A percentile compares a stretch with the other conserved stretches of the same genome.
Evolutionary conservation across 2,113 vertebrate genomes (phyloP).

Genomic region (Arenaria interpres): DNA sequence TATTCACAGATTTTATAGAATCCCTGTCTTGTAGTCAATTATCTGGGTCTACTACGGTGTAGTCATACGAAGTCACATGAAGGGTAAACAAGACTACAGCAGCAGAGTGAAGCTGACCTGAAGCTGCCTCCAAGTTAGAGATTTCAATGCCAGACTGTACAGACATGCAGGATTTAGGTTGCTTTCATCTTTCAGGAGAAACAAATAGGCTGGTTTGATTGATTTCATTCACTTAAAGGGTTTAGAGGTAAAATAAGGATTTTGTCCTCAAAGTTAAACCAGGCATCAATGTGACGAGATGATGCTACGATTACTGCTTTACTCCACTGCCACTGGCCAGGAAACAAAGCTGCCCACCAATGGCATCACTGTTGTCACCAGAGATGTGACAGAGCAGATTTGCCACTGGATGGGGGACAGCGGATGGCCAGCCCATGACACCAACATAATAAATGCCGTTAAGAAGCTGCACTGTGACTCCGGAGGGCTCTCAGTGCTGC

Average conservation of each 20-base stretch:
- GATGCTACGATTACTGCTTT: background rate
- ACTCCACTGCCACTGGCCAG: background rate
- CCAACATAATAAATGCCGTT: background rate
- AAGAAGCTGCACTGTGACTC: background rate
- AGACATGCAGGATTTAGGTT: background rate
- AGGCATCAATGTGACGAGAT: background rate
- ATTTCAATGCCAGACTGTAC: background rate
- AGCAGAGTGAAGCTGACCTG: background rate
- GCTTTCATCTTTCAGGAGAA: background rate
- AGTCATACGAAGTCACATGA: too few relatives aligned
- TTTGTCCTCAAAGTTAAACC: background rate
- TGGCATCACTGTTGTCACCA: conserved; percentile 39
- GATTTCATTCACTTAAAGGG: background rate
- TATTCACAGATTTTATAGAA: background rate
- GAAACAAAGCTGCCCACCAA: conserved; percentile 31
- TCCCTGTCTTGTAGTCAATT: background rate
- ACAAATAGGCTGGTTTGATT: background rate
- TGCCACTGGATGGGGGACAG: background rate
- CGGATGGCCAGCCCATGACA: background rate
- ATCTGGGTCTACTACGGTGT: background rate
- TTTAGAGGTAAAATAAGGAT: background rate
- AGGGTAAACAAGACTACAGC: background rate
- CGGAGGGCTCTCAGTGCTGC: background rate
- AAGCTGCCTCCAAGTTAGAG: background rate
- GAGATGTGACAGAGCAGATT: background rate